A percentile compares a stretch with the other conserved stretches of the same genome.
Evolutionary conservation across 2,888 invertebrate genomes (phyloP).

Genomic region (Trachelus tabidus): DNA sequence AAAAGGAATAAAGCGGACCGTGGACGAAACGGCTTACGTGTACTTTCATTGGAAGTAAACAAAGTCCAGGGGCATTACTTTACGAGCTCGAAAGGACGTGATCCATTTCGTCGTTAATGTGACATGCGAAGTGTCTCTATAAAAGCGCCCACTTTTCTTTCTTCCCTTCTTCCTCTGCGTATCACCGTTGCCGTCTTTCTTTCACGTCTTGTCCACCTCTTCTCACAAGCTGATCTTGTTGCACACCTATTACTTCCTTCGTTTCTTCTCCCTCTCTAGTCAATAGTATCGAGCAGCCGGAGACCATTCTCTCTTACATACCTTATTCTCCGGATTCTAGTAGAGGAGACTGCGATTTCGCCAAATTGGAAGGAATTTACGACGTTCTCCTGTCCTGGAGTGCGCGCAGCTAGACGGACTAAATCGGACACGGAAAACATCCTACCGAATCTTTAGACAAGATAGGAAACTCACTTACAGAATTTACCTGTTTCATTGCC

Average conservation of each 20-base stretch:
- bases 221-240: background rate
- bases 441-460: background rate
- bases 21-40: constrained; percentile 43
- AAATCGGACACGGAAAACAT: background rate
- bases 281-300: too few species aligned
- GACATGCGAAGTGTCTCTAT: constrained; percentile 53
- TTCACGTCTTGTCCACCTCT: background rate
- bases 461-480: background rate
- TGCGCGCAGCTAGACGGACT: background rate
- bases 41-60: constrained; percentile 49
- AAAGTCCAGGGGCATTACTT: constrained; percentile 59
- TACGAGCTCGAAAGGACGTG: constrained; percentile 61
- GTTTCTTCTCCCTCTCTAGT: too few species aligned
- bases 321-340: background rate
- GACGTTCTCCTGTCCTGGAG: background rate
- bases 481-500: too few species aligned
- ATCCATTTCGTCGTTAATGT: constrained; percentile 63
- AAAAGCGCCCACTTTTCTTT: constrained; percentile 37
- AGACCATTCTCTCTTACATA: too few species aligned
- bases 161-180: background rate
- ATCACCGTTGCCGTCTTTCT: too few species aligned
- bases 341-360: background rate
- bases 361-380: background rate
- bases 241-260: background rate
- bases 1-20: background rate